These are phyloP conservation scores for Electrophaes corylata DNA, from an alignment of 2,888 invertebrate species.

Conservation along the genomic window DNA sequence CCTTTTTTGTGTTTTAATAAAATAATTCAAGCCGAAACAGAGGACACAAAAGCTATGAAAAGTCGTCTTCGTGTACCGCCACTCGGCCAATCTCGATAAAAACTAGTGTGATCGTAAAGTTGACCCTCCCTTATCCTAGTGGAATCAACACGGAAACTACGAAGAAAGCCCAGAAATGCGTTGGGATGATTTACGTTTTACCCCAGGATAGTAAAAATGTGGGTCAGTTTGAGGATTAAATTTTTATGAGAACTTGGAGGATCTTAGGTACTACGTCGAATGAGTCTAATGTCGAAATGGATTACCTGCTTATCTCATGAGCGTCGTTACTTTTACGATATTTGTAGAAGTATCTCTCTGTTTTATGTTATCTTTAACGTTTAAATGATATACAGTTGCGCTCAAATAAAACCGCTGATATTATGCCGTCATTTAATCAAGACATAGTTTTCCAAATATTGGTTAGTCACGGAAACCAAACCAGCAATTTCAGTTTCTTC, in stretches of 20 bases:
- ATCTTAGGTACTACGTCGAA: conserved; percentile 46
- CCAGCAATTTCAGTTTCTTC: too few relatives aligned
- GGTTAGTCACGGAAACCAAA: too few relatives aligned
- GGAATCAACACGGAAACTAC: conserved; percentile 69
- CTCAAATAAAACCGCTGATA: neutral
- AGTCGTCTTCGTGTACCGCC: conserved; percentile 46
- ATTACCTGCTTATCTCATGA: conserved; percentile 56
- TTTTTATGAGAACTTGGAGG: conserved; percentile 59
- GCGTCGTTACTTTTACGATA: conserved; percentile 50
- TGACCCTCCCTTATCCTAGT: conserved; percentile 72
- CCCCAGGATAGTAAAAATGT: conserved; percentile 65
- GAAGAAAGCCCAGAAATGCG: conserved; percentile 51
- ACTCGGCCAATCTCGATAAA: conserved; percentile 74
- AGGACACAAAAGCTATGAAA: conserved; percentile 67
- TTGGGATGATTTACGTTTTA: conserved; percentile 65
- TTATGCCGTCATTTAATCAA: too few relatives aligned
- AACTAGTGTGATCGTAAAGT: conserved; percentile 74
- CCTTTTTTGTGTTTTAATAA: conserved; percentile 70
- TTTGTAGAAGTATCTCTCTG: conserved; percentile 44
- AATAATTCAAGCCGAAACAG: conserved; percentile 70
- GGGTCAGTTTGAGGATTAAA: conserved; percentile 69
- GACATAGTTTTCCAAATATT: too few relatives aligned
- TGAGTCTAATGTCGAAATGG: conserved; percentile 47
- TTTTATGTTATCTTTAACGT: conserved; percentile 43
- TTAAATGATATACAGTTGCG: conserved; percentile 25